phyloP scores from a whole-genome alignment of 1,140 invertebrate species.

The Pogonus chalceus region DNA sequence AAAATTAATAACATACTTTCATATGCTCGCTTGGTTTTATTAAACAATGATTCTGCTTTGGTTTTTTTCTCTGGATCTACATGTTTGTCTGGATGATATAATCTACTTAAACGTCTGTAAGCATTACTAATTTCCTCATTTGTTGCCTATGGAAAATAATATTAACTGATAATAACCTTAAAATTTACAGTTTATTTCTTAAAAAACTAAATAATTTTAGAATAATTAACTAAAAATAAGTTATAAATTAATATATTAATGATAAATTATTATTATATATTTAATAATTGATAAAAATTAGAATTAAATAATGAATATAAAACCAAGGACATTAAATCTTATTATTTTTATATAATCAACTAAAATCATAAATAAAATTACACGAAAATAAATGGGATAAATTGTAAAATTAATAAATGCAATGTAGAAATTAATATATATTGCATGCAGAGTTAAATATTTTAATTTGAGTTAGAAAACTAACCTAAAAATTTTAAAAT shows the following conservation, averaged over 20 bases:
- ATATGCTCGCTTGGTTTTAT: conserved; percentile 85
- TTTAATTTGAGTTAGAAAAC: no score
- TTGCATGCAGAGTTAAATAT: no score
- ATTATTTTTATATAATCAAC: no score
- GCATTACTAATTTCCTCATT: conserved; percentile 84
- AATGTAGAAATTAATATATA: no score
- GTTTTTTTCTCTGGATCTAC: conserved; percentile 64
- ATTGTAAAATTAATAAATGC: no score
- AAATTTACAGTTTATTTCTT: conserved; percentile 16
- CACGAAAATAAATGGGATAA: no score
- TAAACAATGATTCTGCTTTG: conserved; percentile 84
- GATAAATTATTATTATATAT: not conserved
- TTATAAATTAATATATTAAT: not conserved
- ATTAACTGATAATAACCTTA: conserved; percentile 16
- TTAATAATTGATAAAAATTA: conserved; percentile 8
- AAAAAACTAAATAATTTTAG: conserved; percentile 11
- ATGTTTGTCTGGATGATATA: conserved; percentile 96
- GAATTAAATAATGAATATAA: conserved; percentile 7
- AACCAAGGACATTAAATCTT: conserved; percentile 1
- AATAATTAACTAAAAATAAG: not conserved
- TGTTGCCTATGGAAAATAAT: conserved; percentile 69
- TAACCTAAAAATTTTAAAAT: no score
- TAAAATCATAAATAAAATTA: no score
- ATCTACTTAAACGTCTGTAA: conserved; percentile 76
- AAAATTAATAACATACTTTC: conserved; percentile 54